Base-by-base conservation (phyloP, 2,888 invertebrate species). In the Graphium colonna region DNA sequence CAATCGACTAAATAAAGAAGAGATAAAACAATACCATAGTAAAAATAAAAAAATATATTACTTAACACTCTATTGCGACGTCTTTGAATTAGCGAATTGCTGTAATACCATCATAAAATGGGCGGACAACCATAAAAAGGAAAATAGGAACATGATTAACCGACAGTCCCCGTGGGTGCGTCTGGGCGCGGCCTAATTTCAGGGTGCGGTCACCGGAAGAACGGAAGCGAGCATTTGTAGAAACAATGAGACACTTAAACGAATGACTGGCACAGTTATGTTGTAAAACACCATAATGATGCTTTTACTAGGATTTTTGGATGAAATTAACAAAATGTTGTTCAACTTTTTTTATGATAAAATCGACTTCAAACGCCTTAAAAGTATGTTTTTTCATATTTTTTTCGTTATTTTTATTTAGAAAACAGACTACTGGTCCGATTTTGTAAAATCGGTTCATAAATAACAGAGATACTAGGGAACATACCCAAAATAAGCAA, bases 161-260 rank as follows among this genome's bases (percentile, higher is more conserved):
- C 10, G n/a, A n/a, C 12, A 36, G 36, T 36, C 3, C 13, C 43
- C 38, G 18, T 63, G 67, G 73, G 67, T 55, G 55, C 47, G 68
- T 52, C 65, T 46, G 69, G 77, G 78, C 52, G 79, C 69, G 77
- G 67, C 66, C 60, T 73, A 73, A 76, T 71, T 70, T 65, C 60
- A 62, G 70, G 77, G 70, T 57, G 72, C 57, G 64, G 57, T 59
- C 62, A 65, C 51, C 15, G 52, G 50, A 33, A 26, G 68, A 69
- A 61, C 42, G 47, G 41, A 36, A 52, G 26, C 71, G 68, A 63
- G 63, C 63, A 62, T 69, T 70, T 62, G 61, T 36, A 13, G 31
- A 7, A 9, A 31, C 31, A 31, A 31, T 31, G 31, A 31, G 31
- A 10, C 31, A 31, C 31, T 31, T 31, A 31, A 31, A 31, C 31